These are phyloP conservation scores for Xestia sexstrigata DNA, from an alignment of 2,888 invertebrate genomes.

Conservation along the genomic window DNA sequence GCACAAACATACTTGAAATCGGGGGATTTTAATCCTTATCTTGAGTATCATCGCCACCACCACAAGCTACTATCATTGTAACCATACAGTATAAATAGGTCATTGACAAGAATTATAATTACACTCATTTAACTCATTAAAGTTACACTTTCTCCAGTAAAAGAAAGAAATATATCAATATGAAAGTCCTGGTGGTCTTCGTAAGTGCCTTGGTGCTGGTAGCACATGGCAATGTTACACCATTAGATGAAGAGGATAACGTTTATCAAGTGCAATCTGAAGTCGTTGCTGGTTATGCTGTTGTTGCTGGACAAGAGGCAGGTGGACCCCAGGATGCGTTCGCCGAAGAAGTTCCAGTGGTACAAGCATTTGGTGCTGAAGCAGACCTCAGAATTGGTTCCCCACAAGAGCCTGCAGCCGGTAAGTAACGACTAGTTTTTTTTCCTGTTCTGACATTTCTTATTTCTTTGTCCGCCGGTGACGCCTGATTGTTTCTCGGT, in stretches of 20 bases:
- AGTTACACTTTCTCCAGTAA: not conserved
- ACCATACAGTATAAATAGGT: not conserved
- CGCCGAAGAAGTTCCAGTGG: not conserved
- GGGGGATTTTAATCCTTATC: conserved; percentile 10
- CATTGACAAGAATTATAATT: not conserved
- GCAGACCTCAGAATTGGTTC: not conserved
- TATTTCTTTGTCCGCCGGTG: no score
- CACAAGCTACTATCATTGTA: not conserved
- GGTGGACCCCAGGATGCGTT: not conserved
- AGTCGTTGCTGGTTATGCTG: not conserved
- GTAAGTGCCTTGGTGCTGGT: conserved; percentile 5
- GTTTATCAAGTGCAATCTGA: conserved; percentile 1
- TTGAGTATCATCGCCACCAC: not conserved
- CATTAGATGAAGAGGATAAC: not conserved
- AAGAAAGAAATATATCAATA: conserved; percentile 8
- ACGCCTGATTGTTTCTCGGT: not conserved
- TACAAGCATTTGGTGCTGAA: not conserved
- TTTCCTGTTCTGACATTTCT: not conserved
- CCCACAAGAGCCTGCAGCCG: not conserved
- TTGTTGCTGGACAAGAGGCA: not conserved
- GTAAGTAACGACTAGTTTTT: not conserved
- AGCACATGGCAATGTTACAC: not conserved
- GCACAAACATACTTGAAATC: not conserved
- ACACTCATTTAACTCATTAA: no score
- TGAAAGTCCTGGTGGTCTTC: conserved; percentile 12